phyloP scores from a whole-genome alignment of 37 sponge, comb jelly and placozoan species.

The Cladorhizidae sp. region DNA sequence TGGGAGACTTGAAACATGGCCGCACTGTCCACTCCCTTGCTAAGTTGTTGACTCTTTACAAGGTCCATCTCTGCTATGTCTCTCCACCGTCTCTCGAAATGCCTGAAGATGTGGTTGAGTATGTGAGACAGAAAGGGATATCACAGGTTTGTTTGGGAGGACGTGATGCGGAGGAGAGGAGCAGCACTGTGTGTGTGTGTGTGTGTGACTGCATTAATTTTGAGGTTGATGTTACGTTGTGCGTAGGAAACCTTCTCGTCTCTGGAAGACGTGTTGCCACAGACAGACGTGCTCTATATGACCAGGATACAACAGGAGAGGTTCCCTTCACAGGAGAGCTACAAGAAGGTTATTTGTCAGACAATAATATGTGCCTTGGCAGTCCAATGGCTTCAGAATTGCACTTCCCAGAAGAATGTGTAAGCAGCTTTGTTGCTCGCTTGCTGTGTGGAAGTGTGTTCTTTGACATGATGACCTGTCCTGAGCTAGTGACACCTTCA shows the following conservation, averaged over 20 bases:
- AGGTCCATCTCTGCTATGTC: slow-evolving; percentile 86
- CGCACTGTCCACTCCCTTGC: slow-evolving; percentile 98
- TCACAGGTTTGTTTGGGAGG: slow-evolving; percentile 53
- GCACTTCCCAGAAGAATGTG: too few species aligned
- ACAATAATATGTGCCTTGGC: too few species aligned
- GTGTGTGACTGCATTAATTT: neutral
- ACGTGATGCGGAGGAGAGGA: too few species aligned
- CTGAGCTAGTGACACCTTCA: too few species aligned
- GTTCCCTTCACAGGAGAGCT: slow-evolving; percentile 77
- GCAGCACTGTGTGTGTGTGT: too few species aligned
- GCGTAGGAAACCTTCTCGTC: slow-evolving; percentile 63
- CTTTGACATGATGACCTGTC: too few species aligned
- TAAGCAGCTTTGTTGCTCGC: too few species aligned
- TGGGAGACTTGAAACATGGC: slow-evolving; percentile 99
- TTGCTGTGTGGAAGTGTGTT: too few species aligned
- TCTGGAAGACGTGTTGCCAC: slow-evolving; percentile 83
- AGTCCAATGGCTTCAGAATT: too few species aligned
- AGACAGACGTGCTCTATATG: slow-evolving; percentile 97
- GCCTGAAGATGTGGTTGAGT: slow-evolving; percentile 80
- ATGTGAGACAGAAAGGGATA: slow-evolving; percentile 71
- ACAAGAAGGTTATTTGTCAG: slow-evolving; percentile 68
- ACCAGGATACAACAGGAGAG: slow-evolving; percentile 96
- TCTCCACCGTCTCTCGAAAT: slow-evolving; percentile 80
- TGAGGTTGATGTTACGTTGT: neutral
- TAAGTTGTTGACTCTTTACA: slow-evolving; percentile 87